These are phyloP conservation scores for Hyposoter didymator DNA, from an alignment of 2,888 invertebrate species.

Conservation along the genomic window DNA sequence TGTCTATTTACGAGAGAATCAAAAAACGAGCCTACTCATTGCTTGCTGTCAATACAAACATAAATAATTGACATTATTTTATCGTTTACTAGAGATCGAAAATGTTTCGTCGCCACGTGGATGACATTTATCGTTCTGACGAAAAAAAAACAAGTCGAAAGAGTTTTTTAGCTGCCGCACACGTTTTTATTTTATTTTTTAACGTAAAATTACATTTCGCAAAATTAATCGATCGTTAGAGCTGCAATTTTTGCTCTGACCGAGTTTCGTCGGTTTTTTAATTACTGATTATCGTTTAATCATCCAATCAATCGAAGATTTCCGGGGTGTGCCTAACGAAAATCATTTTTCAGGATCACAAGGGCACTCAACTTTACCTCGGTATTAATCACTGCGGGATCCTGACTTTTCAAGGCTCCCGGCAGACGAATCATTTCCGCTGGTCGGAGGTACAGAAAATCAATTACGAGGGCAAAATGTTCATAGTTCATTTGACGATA, in stretches of 20 bases:
- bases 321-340: neutral
- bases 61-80: neutral
- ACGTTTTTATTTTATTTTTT: neutral
- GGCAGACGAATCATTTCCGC: slow-evolving; percentile 97
- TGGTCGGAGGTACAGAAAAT: slow-evolving; percentile 98
- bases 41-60: neutral
- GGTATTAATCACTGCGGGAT: slow-evolving; percentile 98
- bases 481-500: slow-evolving; percentile 96
- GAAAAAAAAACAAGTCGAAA: neutral
- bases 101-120: neutral
- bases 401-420: slow-evolving; percentile 96
- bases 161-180: neutral
- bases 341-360: slow-evolving; percentile 90
- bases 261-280: neutral
- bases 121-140: neutral
- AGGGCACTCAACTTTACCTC: slow-evolving; percentile 95
- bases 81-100: too few relatives aligned
- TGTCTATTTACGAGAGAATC: neutral
- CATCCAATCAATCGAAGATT: neutral
- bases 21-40: neutral
- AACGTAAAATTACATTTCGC: neutral
- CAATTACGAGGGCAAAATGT: slow-evolving; percentile 99
- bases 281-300: neutral
- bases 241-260: neutral
- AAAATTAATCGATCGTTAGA: too few relatives aligned